A percentile compares a stretch with the other conserved stretches of the same genome.
phyloP scores from a whole-genome alignment of 1,140 invertebrate species.

The Temnothorax longispinosus region DNA sequence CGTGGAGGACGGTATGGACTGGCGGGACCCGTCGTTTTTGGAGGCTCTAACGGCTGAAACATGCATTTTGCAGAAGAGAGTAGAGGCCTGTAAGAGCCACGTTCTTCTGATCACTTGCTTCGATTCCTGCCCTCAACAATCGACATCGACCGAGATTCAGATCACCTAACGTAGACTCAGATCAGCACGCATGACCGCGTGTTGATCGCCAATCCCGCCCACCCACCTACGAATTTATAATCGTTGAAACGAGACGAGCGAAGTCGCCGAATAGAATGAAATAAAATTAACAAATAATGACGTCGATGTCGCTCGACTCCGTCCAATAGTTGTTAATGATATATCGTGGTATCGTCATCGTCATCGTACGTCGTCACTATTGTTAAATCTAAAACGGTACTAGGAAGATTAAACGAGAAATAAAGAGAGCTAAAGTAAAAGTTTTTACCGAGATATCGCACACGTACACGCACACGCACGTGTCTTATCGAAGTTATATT shows the following conservation, averaged over 20 bases:
- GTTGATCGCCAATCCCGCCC: constrained; percentile 75
- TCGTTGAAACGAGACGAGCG: constrained; percentile 75
- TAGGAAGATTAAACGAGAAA: constrained; percentile 40
- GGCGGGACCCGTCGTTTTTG: constrained; percentile 86
- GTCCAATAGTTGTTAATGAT: constrained; percentile 76
- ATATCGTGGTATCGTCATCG: constrained; percentile 67
- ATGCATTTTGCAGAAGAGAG: constrained; percentile 86
- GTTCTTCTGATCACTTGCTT: constrained; percentile 87
- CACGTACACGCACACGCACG: constrained; percentile 61
- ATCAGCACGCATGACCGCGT: constrained; percentile 79
- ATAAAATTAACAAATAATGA: constrained; percentile 7
- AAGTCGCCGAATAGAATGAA: constrained; percentile 61
- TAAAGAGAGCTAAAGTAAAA: constrained; percentile 24
- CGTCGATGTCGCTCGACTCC: constrained; percentile 75
- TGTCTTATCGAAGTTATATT: constrained; percentile 62
- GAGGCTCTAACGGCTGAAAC: constrained; percentile 87
- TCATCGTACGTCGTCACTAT: constrained; percentile 66
- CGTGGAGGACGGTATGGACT: constrained; percentile 87
- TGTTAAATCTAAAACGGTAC: constrained; percentile 60
- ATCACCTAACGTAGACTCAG: constrained; percentile 80
- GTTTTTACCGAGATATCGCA: constrained; percentile 18
- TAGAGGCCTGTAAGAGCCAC: constrained; percentile 87
- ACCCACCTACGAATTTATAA: constrained; percentile 54
- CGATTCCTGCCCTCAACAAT: constrained; percentile 81
- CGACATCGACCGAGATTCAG: constrained; percentile 71